A percentile compares a stretch with the other conserved stretches of the same genome.
These are phyloP conservation scores for Euproctis similis DNA, from an alignment of 2,888 invertebrate genomes.

Conservation along the genomic window DNA sequence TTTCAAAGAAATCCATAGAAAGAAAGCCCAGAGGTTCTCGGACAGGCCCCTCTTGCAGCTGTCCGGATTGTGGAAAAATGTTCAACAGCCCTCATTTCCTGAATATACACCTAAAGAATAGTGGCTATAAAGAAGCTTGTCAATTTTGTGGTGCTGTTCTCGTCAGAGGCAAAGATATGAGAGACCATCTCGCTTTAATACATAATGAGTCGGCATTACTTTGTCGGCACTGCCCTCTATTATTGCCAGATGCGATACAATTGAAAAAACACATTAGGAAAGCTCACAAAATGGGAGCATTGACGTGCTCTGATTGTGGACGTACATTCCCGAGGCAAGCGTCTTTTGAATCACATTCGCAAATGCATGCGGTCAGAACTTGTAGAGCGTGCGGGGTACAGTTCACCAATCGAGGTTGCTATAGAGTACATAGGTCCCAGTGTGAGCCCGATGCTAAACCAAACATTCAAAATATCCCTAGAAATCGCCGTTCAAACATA, in stretches of 20 bases:
- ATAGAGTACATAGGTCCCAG: conserved; percentile 49
- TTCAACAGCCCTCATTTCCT: conserved; percentile 51
- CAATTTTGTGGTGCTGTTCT: conserved; percentile 41
- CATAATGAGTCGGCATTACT: conserved; percentile 35
- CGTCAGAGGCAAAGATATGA: conserved; percentile 40
- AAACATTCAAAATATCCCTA: conserved; percentile 33
- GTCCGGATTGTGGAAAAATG: conserved; percentile 51
- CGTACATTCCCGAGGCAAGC: conserved; percentile 41
- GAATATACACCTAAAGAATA: conserved; percentile 51
- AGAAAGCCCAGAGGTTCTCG: conserved; percentile 31
- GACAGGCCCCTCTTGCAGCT: conserved; percentile 39
- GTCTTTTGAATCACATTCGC: conserved; percentile 48
- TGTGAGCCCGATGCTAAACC: conserved; percentile 63
- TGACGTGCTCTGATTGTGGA: conserved; percentile 54
- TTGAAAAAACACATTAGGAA: conserved; percentile 36
- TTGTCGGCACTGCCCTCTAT: conserved; percentile 47
- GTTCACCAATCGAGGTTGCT: conserved; percentile 57
- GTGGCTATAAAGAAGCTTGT: conserved; percentile 57
- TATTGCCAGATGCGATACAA: conserved; percentile 33
- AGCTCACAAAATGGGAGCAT: conserved; percentile 38
- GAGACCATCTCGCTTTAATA: conserved; percentile 34
- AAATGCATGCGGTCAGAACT: conserved; percentile 59
- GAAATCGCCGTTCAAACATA: conserved; percentile 46
- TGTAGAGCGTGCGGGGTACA: conserved; percentile 52
- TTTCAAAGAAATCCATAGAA: conserved; percentile 23